Base-by-base conservation (phyloP, 2,113 vertebrate genomes). In the Gymnorhina tibicen region DNA sequence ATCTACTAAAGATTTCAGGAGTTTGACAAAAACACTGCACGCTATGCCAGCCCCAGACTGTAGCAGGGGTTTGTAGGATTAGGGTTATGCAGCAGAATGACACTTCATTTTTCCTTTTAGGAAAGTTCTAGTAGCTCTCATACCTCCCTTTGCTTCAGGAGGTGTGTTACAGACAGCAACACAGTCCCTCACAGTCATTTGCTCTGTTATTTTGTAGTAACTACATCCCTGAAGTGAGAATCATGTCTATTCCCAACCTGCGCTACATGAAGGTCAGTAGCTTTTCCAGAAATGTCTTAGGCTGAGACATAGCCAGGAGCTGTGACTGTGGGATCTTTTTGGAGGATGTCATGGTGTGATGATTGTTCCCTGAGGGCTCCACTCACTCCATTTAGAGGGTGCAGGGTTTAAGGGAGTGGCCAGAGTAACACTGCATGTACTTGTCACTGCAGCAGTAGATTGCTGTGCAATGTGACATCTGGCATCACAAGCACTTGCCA, bases 161-260 rank as follows among this genome's bases (percentile, higher is more conserved):
- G 30, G 55, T 11, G 6, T 19, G 33, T 70, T 72, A 23, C 17
- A 80, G 33, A 37, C 13, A 69, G 55, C 62, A 53, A 0, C 26
- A 52, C 22, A 32, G n/a, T 77, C 41, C 11, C 1, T 88, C 37
- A 74, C 11, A 60, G 37, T 69, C 39, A 6, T 74, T 85, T 94
- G 19, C 88, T 97, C 82, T 73, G 85, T 94, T 97, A 77, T 95
- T 74, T 56, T 77, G 52, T 75, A 99, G 99, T 96, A 99, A 99
- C 97, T 99, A 99, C 70, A 99, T 99, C 96, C 99, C 99, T 88
- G 99, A 99, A 98, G 99, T 99, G 94, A 98, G 99, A 97, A 99
- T 99, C 96, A 99, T 99, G 99, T 99, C 99, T 78, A 99, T 99
- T 98, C 99, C 99, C 91, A 99, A 99, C 93, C 98, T 99, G 93